These are phyloP conservation scores for Neodiprion fabricii DNA, from an alignment of 1,140 invertebrate genomes.

Conservation along the genomic window DNA sequence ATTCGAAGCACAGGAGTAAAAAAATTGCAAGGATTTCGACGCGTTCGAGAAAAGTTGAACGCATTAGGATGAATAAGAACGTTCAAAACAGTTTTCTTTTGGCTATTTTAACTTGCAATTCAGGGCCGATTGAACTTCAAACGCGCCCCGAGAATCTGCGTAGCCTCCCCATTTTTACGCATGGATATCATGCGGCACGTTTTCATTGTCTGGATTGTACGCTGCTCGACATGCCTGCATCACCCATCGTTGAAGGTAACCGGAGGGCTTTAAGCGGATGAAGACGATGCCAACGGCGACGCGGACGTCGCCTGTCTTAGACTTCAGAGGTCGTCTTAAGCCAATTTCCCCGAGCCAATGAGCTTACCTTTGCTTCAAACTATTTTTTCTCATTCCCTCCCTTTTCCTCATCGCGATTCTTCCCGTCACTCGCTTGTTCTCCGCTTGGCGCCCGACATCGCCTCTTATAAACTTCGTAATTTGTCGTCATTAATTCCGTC, in stretches of 20 bases:
- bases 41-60: too few species aligned
- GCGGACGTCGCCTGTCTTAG: constrained; percentile 9
- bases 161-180: too few species aligned
- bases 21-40: too few species aligned
- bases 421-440: too few species aligned
- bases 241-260: background rate
- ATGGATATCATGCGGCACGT: background rate
- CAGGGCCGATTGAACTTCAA: too few species aligned
- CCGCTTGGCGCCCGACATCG: background rate
- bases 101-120: too few species aligned
- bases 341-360: constrained; percentile 36
- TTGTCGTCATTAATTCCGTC: background rate
- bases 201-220: background rate
- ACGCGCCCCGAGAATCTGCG: too few species aligned
- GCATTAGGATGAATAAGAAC: too few species aligned
- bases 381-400: background rate
- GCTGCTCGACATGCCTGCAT: background rate
- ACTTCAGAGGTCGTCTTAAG: constrained; percentile 37
- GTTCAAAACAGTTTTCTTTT: too few species aligned
- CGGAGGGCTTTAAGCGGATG: constrained; percentile 37
- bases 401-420: background rate
- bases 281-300: constrained; percentile 28
- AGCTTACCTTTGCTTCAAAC: constrained; percentile 11
- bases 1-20: too few species aligned
- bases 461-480: background rate